Percentiles rank a stretch among this genome's conserved stretches.
These are phyloP conservation scores for Myiotriccus ornatus DNA, from an alignment of 2,797 vertebrate species.

Conservation along the genomic window DNA sequence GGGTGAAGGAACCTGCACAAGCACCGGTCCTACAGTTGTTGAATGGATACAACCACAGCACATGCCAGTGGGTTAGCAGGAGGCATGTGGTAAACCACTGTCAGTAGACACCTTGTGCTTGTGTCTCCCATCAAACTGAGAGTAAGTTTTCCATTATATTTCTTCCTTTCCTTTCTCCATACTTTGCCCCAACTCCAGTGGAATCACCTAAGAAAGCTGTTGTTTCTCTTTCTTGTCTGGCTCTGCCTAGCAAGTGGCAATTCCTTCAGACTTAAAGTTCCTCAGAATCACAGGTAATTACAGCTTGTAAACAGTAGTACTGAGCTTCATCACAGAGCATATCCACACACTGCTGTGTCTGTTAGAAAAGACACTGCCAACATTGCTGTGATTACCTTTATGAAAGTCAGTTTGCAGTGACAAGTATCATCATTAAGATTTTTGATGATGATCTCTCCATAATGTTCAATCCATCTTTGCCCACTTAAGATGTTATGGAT, in stretches of 20 bases:
- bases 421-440: slow-evolving; percentile 87
- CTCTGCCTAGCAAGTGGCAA: neutral
- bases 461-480: slow-evolving; percentile 98
- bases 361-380: neutral
- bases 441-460: slow-evolving; percentile 94
- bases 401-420: slow-evolving; percentile 93
- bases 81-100: neutral
- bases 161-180: neutral
- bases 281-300: neutral
- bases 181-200: neutral
- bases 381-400: slow-evolving; percentile 82
- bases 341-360: neutral
- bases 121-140: neutral
- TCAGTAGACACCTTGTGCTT: neutral
- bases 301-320: neutral
- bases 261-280: neutral
- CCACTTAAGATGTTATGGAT: slow-evolving; percentile 98
- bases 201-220: neutral
- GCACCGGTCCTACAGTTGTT: neutral
- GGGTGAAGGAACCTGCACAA: neutral
- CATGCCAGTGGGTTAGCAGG: neutral
- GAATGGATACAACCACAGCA: neutral
- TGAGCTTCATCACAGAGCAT: neutral
- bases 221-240: neutral
- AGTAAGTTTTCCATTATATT: neutral